Evolutionary conservation across 2,113 vertebrate species (phyloP), one percentile per base, ranked within the genome.

Genomic region (Otis tarda): DNA sequence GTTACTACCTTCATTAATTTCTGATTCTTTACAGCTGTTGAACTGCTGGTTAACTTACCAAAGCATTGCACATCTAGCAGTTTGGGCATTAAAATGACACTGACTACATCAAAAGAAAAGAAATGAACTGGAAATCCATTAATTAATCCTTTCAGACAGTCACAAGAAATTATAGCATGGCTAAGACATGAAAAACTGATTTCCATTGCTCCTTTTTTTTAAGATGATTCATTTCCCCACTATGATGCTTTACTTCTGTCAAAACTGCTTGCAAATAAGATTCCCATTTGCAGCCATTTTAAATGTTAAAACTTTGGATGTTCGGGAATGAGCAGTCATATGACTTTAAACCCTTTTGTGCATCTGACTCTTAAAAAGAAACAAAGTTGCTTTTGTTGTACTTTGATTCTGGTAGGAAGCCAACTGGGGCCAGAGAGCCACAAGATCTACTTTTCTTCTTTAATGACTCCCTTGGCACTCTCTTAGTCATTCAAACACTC

Each of bases 1-100:
- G 37, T 85, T 80, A 67, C 41, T 94, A 77, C 75, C 75, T 93
- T 93, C 68, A 86, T 92, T 86, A 74, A 90, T 86, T 95, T 79
- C 73, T 89, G 52, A 86, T 86, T 86, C 59, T 68, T 96, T 90
- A 78, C 39, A 88, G 56, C 23, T 77, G 41, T 73, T 93, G 87
- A 94, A 80, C 79, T 86, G 57, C 78, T 74, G 33, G 43, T 80
- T 95, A 88, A 77, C 77, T 86, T 81, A 85, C 31, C 59, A 88
- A 92, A 88, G 74, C 43, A 86, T 30, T 70, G 43, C 31, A 47
- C 33, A 52, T 52, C 27, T 79, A 88, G 21, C 90, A 83, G 43
- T 81, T 83, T 12, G 35, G 71, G 76, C 73, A 92, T 81, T 86
- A 70, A 88, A 89, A 83, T 1, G 17, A 68, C 52, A 86, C 43